Percentiles rank a stretch among this genome's conserved stretches.
Conservation (phyloP, 2,113 vertebrate genomes). For the Lampris megalopsis region DNA sequence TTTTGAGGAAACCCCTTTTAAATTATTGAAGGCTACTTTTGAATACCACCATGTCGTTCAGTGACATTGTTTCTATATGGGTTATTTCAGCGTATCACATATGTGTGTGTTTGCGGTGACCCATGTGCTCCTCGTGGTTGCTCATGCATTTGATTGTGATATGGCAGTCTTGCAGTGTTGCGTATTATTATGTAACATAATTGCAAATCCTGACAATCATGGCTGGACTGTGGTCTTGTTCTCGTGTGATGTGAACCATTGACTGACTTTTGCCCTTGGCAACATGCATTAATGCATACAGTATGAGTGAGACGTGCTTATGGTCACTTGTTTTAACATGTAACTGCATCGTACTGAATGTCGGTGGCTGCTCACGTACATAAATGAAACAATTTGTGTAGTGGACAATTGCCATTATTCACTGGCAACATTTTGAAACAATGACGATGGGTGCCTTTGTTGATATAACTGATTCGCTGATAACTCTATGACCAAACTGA, state of each 20-base stretch:
- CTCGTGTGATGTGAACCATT: constrained; percentile 18
- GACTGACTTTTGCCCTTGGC: constrained; percentile 4
- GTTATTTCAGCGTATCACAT: not conserved
- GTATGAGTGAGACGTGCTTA: constrained; percentile 10
- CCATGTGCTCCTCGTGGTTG: constrained; percentile 16
- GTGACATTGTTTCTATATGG: constrained; percentile 3
- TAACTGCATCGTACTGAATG: constrained; percentile 1
- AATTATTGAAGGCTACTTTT: constrained; percentile 9
- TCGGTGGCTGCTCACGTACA: not conserved
- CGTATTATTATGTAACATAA: constrained; percentile 32
- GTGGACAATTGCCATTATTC: constrained; percentile 1
- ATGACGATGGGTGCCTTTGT: not conserved
- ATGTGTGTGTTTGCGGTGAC: constrained; percentile 3
- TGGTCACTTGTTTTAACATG: constrained; percentile 20
- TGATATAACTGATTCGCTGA: not conserved
- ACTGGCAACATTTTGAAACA: constrained; percentile 7
- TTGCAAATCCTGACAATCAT: constrained; percentile 17
- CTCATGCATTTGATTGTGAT: constrained; percentile 20
- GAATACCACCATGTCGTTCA: not conserved
- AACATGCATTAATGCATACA: constrained; percentile 29
- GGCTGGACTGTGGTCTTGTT: constrained; percentile 15
- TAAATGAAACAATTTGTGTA: constrained; percentile 10
- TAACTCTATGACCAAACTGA: no score
- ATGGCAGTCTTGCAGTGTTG: constrained; percentile 36
- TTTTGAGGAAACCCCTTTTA: not conserved